Conservation (phyloP, 2,888 invertebrate species). For the Heliconius hortense region DNA sequence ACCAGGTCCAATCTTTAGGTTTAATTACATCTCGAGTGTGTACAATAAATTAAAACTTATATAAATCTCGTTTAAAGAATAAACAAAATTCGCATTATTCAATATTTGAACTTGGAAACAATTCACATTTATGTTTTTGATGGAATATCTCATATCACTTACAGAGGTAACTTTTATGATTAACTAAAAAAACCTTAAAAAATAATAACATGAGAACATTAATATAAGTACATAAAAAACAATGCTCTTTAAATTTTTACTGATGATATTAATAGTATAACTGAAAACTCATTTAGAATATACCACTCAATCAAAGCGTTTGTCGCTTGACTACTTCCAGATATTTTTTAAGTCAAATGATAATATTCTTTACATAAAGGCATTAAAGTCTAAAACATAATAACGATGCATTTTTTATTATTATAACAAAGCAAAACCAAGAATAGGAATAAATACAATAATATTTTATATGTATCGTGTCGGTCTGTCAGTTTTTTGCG, state of each 20-base stretch:
- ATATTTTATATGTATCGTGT: slow-evolving; percentile 38
- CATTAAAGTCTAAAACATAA: neutral
- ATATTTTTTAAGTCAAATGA: neutral
- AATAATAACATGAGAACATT: too few species aligned
- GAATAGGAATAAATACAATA: slow-evolving; percentile 16
- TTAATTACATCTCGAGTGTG: too few species aligned
- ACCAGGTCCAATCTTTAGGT: too few species aligned
- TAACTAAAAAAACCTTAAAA: too few species aligned
- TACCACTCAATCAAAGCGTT: neutral
- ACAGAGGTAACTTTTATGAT: too few species aligned
- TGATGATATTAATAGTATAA: neutral
- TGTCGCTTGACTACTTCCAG: neutral
- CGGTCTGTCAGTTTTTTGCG: slow-evolving; percentile 44
- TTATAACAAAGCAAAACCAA: neutral
- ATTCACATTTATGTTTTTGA: too few species aligned
- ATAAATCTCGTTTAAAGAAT: too few species aligned
- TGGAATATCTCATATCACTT: too few species aligned
- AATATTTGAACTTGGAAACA: too few species aligned
- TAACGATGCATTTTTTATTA: slow-evolving; percentile 1
- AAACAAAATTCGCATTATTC: too few species aligned
- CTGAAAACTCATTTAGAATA: neutral
- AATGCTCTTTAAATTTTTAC: neutral
- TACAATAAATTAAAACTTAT: too few species aligned
- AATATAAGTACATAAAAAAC: neutral
- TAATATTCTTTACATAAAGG: slow-evolving; percentile 7